Percentiles rank a stretch among this genome's conserved stretches.
Evolutionary conservation across 2,888 invertebrate species (phyloP).

Genomic region (Drosophila austrosaltans): DNA sequence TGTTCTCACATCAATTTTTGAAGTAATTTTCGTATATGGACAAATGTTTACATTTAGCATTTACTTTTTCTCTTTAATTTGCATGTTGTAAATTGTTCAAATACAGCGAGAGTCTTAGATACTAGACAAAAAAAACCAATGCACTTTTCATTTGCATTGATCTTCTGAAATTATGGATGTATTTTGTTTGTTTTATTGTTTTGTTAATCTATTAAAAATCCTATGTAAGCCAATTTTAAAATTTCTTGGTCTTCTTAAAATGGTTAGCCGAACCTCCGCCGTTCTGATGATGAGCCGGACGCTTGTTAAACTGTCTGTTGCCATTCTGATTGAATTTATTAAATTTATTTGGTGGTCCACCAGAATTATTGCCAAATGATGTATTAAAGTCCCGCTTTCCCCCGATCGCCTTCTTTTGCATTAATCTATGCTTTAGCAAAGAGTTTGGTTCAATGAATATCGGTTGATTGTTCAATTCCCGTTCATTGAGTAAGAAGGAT

Average conservation of each 20-base stretch:
- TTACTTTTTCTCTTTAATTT: conserved; percentile 25
- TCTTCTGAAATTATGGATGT: not conserved
- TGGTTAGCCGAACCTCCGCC: conserved; percentile 25
- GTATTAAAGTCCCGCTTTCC: not conserved
- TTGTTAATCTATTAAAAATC: conserved; percentile 4
- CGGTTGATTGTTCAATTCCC: conserved; percentile 42
- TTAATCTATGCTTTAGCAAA: conserved; percentile 42
- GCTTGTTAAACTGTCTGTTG: conserved; percentile 59
- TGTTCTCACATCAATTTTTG: conserved; percentile 46
- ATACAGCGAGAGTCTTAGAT: conserved; percentile 33
- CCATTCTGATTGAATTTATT: conserved; percentile 26
- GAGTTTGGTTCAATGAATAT: conserved; percentile 77
- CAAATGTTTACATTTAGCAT: conserved; percentile 16
- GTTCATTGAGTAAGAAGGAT: conserved; percentile 71
- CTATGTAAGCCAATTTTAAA: conserved; percentile 25
- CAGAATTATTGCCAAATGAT: not conserved
- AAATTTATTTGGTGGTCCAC: conserved; percentile 25
- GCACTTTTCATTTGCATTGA: conserved; percentile 1
- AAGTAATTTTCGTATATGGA: conserved; percentile 33
- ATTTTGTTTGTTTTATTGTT: not conserved
- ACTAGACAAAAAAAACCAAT: conserved; percentile 26
- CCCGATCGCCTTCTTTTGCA: conserved; percentile 24
- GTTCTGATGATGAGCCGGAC: conserved; percentile 33
- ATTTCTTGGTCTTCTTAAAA: conserved; percentile 43
- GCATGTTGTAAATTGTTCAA: conserved; percentile 19